Conservation (phyloP, 1,140 invertebrate species). For the Gonioctena quinquepunctata region DNA sequence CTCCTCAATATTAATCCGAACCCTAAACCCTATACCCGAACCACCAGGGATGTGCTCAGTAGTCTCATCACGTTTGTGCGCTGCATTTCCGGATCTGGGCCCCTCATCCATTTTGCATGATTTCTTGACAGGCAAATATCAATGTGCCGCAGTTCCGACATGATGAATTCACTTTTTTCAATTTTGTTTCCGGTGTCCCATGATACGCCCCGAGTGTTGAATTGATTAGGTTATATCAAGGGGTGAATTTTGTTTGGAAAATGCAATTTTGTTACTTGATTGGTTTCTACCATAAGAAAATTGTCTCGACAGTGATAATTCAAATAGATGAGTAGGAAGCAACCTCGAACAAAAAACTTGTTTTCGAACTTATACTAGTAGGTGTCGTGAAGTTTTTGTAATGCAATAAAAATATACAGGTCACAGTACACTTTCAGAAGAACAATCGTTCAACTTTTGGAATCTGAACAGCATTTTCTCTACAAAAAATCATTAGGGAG, state of each 20-base stretch:
- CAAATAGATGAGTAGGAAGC: too few species aligned
- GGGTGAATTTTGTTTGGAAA: background rate
- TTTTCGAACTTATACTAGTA: too few species aligned
- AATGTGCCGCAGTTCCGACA: background rate
- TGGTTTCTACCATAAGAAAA: too few species aligned
- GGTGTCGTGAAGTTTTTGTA: too few species aligned
- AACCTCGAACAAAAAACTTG: too few species aligned
- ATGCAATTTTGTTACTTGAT: too few species aligned
- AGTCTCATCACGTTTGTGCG: slow-evolving; percentile 10
- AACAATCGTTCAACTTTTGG: too few species aligned
- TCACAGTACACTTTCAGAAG: too few species aligned
- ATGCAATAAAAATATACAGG: too few species aligned
- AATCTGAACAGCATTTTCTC: too few species aligned
- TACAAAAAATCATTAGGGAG: too few species aligned
- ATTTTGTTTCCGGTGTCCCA: background rate
- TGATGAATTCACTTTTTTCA: slow-evolving; percentile 8
- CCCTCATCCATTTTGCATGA: slow-evolving; percentile 6
- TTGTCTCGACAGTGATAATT: too few species aligned
- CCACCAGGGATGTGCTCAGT: background rate
- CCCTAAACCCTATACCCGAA: background rate
- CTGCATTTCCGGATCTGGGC: slow-evolving; percentile 1
- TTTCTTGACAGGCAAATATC: slow-evolving; percentile 1
- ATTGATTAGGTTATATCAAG: background rate
- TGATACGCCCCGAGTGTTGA: background rate
- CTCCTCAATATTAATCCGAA: background rate